A percentile compares a stretch with the other conserved stretches of the same genome.
Evolutionary conservation across 2,113 vertebrate species (phyloP).

Genomic region (Noturus placidus): DNA sequence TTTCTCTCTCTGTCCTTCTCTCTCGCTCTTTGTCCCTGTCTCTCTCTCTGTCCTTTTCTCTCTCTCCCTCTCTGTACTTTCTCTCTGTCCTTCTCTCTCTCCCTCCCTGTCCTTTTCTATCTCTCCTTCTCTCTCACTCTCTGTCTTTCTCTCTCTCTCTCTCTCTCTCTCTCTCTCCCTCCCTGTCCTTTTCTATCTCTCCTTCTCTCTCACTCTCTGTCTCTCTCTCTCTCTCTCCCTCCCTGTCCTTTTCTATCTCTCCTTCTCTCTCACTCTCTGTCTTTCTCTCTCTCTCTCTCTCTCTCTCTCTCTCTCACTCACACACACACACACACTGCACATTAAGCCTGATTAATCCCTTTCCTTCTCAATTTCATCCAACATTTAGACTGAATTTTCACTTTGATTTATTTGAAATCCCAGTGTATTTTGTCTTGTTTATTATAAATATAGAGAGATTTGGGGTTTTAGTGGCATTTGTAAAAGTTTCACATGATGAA

Average conservation of each 20-base stretch:
- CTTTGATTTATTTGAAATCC: constrained; percentile 16
- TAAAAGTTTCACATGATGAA: constrained; percentile 18
- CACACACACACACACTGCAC: background rate
- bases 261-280: too few relatives aligned
- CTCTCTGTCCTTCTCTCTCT: too few relatives aligned
- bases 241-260: constrained; percentile 1
- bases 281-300: background rate
- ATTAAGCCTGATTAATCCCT: background rate
- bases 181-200: background rate
- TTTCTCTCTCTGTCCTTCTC: too few relatives aligned
- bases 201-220: too few relatives aligned
- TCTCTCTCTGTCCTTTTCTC: too few relatives aligned
- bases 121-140: too few relatives aligned
- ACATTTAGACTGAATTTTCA: background rate
- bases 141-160: too few relatives aligned
- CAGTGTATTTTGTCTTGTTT: constrained; percentile 2
- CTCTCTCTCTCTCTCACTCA: background rate
- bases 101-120: too few relatives aligned
- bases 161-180: background rate
- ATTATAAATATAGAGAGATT: background rate
- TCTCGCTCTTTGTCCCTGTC: too few relatives aligned
- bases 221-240: too few relatives aligned
- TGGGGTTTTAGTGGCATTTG: background rate
- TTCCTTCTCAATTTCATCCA: background rate
- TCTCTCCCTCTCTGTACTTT: too few relatives aligned